Percentiles rank a stretch among this genome's conserved stretches.
Conservation (phyloP, 2,888 invertebrate genomes). For the Amblyjoppa proteus region DNA sequence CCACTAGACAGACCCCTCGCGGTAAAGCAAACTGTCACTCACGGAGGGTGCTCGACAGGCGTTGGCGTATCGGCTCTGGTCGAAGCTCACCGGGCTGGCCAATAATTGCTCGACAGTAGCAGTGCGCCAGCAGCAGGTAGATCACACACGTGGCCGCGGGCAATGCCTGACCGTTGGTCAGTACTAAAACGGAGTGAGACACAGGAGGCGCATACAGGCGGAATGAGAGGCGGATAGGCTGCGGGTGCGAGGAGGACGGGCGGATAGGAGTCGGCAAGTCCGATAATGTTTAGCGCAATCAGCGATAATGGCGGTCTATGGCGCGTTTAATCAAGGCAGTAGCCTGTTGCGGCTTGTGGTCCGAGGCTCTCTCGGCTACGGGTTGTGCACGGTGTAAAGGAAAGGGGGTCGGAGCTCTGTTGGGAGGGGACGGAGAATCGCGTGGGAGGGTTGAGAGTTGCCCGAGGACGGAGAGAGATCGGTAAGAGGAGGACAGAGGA, state of each 20-base stretch:
- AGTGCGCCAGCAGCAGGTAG: slow-evolving; percentile 55
- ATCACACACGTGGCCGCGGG: slow-evolving; percentile 66
- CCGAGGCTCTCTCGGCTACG: slow-evolving; percentile 75
- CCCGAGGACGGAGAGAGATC: slow-evolving; percentile 65
- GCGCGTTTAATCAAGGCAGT: slow-evolving; percentile 85
- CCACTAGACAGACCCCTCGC: slow-evolving; percentile 51
- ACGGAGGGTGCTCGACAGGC: slow-evolving; percentile 68
- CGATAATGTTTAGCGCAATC: slow-evolving; percentile 85
- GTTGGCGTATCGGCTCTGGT: slow-evolving; percentile 66
- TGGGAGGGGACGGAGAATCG: slow-evolving; percentile 66
- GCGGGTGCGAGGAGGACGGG: slow-evolving; percentile 58
- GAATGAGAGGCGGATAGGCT: slow-evolving; percentile 46
- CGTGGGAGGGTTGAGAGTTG: slow-evolving; percentile 63
- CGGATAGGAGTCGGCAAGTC: slow-evolving; percentile 76
- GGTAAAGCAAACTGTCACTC: slow-evolving; percentile 68
- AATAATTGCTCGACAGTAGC: slow-evolving; percentile 68
- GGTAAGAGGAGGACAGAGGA: slow-evolving; percentile 52
- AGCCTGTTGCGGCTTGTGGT: slow-evolving; percentile 85
- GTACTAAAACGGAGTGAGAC: slow-evolving; percentile 37
- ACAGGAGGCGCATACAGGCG: slow-evolving; percentile 41
- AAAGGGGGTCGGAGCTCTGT: slow-evolving; percentile 74
- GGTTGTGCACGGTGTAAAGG: slow-evolving; percentile 76
- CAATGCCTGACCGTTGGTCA: slow-evolving; percentile 61
- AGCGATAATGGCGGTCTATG: slow-evolving; percentile 85
- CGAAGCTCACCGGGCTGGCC: slow-evolving; percentile 65